Conservation (phyloP, 2,113 vertebrate genomes). For the Atrichornis clamosus region DNA sequence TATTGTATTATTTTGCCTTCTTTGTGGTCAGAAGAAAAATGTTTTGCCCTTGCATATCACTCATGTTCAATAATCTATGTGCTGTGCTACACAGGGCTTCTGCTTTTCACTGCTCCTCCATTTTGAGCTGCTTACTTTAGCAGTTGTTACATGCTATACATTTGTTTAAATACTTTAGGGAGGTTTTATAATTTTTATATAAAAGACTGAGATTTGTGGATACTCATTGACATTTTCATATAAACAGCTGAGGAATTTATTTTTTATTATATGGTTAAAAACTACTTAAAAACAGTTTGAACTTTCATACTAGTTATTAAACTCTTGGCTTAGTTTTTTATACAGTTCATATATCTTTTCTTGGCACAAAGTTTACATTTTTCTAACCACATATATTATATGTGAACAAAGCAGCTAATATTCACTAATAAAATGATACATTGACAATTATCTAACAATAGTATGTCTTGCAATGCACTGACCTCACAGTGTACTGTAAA, state of each 20-base stretch:
- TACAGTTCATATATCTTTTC: background rate
- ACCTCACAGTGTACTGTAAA: background rate
- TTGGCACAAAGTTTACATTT: conserved; percentile 20
- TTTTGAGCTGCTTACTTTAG: background rate
- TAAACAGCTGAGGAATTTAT: background rate
- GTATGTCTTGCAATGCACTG: background rate
- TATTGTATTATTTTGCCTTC: conserved; percentile 17
- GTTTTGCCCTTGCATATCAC: background rate
- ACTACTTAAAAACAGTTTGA: background rate
- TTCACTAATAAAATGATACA: background rate
- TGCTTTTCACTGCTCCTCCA: background rate
- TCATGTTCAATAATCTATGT: conserved; percentile 9
- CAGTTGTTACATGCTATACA: background rate
- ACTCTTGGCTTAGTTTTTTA: background rate
- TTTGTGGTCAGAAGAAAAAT: conserved; percentile 32
- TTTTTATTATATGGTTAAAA: background rate
- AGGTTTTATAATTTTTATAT: background rate
- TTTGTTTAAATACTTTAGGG: background rate
- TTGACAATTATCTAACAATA: background rate
- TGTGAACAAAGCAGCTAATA: conserved; percentile 9
- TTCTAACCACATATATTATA: conserved; percentile 11
- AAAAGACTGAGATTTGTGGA: background rate
- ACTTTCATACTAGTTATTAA: conserved; percentile 4
- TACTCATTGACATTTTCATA: background rate
- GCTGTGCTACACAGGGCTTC: background rate